Evolutionary conservation across 2,113 vertebrate genomes (phyloP).

Genomic region (Nanger granti): DNA sequence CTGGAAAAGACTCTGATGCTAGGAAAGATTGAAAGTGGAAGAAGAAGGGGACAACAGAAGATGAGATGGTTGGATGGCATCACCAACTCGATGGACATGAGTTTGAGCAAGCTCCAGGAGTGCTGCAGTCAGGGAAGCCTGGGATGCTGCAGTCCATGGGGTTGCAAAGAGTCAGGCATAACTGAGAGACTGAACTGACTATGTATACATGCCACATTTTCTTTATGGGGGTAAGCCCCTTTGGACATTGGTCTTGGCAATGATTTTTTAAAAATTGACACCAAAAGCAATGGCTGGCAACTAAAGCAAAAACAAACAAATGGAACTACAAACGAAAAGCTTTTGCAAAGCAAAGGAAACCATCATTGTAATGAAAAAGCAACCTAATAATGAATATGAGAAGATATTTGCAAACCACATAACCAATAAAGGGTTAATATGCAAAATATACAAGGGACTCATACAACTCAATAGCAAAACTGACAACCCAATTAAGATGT

Average conservation of each 20-base stretch:
- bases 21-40: not conserved
- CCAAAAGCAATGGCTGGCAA: not conserved
- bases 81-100: not conserved
- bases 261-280: not conserved
- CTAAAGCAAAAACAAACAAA: not conserved
- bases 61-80: not conserved
- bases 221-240: not conserved
- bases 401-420: not conserved
- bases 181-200: not conserved
- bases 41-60: not conserved
- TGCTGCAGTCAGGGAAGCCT: not conserved
- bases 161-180: not conserved
- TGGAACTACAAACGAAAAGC: not conserved
- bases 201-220: not conserved
- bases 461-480: not conserved
- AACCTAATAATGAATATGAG: not conserved
- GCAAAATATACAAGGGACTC: not conserved
- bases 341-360: not conserved
- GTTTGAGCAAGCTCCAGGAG: not conserved
- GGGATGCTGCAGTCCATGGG: not conserved
- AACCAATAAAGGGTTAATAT: not conserved
- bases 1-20: not conserved
- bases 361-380: not conserved
- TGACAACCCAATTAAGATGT: not conserved
- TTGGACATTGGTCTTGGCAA: not conserved